Conservation (phyloP, 2,113 vertebrate species). For the Rattus rattus region DNA sequence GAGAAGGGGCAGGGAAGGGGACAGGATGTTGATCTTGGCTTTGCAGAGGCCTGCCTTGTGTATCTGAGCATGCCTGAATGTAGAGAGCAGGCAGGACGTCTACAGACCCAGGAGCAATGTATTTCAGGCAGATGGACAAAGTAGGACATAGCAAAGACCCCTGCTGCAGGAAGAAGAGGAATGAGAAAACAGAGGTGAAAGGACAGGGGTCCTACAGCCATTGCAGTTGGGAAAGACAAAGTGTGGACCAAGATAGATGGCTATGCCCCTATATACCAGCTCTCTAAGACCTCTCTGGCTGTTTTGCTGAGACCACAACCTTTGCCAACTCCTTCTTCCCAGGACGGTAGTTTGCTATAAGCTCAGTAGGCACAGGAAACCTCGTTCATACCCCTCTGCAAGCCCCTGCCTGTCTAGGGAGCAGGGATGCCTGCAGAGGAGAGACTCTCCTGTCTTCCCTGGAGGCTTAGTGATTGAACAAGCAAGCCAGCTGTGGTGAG, state of each 20-base stretch:
- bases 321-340: not conserved
- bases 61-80: not conserved
- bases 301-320: accelerated
- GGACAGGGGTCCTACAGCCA: not conserved
- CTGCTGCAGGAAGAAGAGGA: not conserved
- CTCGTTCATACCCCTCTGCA: not conserved
- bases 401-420: not conserved
- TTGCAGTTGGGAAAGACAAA: not conserved
- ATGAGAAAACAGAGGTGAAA: no score
- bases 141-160: not conserved
- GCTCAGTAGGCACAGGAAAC: not conserved
- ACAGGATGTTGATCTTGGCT: not conserved
- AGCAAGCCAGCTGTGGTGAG: not conserved
- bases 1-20: not conserved
- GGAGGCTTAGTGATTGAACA: not conserved
- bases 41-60: not conserved
- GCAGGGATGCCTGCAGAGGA: not conserved
- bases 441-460: not conserved
- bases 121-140: not conserved
- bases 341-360: not conserved
- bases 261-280: accelerated
- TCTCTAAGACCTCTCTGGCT: not conserved
- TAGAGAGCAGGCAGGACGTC: not conserved
- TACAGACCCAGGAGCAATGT: not conserved
- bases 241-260: not conserved